These are phyloP conservation scores for Dendroctonus valens DNA, from an alignment of 1,140 invertebrate species.

Conservation along the genomic window DNA sequence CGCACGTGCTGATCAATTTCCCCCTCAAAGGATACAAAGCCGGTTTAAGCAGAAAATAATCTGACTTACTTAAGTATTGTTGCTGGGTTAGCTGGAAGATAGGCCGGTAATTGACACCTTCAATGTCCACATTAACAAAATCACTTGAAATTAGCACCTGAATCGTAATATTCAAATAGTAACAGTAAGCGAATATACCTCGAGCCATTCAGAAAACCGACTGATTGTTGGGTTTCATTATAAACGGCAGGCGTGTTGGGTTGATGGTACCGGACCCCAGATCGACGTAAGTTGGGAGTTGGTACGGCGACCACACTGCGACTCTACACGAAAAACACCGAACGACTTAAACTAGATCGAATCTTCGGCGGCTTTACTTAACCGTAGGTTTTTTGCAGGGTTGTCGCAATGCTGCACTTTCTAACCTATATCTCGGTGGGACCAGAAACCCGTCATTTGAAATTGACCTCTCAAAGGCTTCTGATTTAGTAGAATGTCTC, in stretches of 20 bases:
- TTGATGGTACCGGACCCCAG: conserved; percentile 30
- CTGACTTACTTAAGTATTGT: conserved; percentile 23
- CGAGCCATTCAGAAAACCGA: conserved; percentile 28
- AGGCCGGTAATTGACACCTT: conserved; percentile 6
- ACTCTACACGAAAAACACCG: conserved; percentile 21
- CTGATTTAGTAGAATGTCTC: no score
- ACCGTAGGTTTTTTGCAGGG: conserved; percentile 11
- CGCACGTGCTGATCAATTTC: conserved; percentile 26
- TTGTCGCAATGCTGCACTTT: conserved; percentile 12
- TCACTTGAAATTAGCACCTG: conserved; percentile 19
- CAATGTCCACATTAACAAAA: conserved; percentile 23
- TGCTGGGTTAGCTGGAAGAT: conserved; percentile 6
- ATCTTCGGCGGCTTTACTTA: conserved; percentile 17
- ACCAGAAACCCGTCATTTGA: no score
- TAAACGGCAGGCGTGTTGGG: conserved; percentile 14
- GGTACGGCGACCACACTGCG: not conserved
- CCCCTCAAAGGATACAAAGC: conserved; percentile 13
- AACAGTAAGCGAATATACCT: conserved; percentile 12
- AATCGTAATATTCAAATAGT: conserved; percentile 8
- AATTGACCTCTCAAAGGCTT: no score
- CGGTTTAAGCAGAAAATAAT: conserved; percentile 5
- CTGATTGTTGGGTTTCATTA: conserved; percentile 28
- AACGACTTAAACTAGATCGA: conserved; percentile 30
- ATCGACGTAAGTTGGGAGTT: conserved; percentile 28
- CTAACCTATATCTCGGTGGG: not conserved